Conservation (phyloP, 1,140 invertebrate species). For the Microplitis mediator region DNA sequence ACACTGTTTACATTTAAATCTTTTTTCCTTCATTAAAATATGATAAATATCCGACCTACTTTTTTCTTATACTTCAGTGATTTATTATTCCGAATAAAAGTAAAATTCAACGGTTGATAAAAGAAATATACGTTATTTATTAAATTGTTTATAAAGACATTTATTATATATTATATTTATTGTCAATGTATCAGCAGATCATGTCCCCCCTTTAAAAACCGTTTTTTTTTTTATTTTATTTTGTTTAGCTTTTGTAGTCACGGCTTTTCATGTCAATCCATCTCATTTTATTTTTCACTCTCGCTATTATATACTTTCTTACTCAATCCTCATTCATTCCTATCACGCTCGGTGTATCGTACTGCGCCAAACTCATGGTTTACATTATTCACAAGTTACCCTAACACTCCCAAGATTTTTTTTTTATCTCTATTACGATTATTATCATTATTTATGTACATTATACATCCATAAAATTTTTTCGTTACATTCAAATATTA, state of each 20-base stretch:
- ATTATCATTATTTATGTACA: not conserved
- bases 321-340: constrained; percentile 24
- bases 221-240: not conserved
- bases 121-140: too few species aligned
- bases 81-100: too few species aligned
- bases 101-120: too few species aligned
- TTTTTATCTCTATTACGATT: not conserved
- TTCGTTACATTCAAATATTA: too few species aligned
- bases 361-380: constrained; percentile 9
- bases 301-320: constrained; percentile 16
- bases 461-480: not conserved
- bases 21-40: too few species aligned
- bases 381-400: constrained; percentile 27
- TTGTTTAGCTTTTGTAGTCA: constrained; percentile 16
- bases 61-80: too few species aligned
- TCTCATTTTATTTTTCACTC: constrained; percentile 2
- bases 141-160: too few species aligned
- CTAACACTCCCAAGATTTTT: not conserved
- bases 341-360: constrained; percentile 26
- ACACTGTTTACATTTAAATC: too few species aligned
- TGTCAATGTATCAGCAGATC: not conserved
- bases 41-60: too few species aligned
- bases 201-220: not conserved
- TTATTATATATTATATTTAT: too few species aligned
- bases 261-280: constrained; percentile 10